Evolutionary conservation across 2,113 vertebrate genomes (phyloP), one percentile per base, ranked within the genome.

Genomic region (Edolisoma coerulescens): DNA sequence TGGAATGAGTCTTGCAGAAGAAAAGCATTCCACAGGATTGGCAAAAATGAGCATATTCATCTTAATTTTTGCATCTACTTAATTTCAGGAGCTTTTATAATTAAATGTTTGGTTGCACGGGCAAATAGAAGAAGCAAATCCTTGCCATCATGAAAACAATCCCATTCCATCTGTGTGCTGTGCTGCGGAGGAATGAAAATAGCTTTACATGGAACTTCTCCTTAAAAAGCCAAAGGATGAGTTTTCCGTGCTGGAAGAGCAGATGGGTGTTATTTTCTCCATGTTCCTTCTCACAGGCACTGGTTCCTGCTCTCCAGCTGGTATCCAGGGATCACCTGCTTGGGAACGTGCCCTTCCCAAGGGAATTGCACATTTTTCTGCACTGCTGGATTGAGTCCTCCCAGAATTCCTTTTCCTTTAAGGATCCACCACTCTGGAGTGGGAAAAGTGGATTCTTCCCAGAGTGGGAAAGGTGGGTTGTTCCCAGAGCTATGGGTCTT

Each of bases 61-160:
- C 98, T 98, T 97, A 90, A 98, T 98, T 98, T 97, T 96, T 27
- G 12, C 96, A 90, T 97, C 87, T 93, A 95, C 95, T 95, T 96
- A 96, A 94, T 97, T 95, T 91, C 87, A 95, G 95, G 91, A 92
- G 91, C 73, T 97, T 97, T 97, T 95, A 80, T 95, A 97, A 98
- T 97, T 97, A 97, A 98, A 97, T 97, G 94, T 98, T 98, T 98
- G 96, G 96, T 96, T 97, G 91, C 94, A 69, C 87, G 90, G 92
- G 92, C 78, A 97, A 97, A 96, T 64, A 95, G 84, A 96, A 77
- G 86, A 71, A 96, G 88, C 69, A 93, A 79, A 63, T 94, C 91
- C 89, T 93, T 84, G 75, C 87, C 82, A 32, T 64, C 50, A 30
- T 70, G 83, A 84, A 91, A 92, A 94, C 93, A 85, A 76, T 69